A percentile compares a stretch with the other conserved stretches of the same genome.
phyloP scores from a whole-genome alignment of 2,888 invertebrate species.

The Stenotaenia linearis region DNA sequence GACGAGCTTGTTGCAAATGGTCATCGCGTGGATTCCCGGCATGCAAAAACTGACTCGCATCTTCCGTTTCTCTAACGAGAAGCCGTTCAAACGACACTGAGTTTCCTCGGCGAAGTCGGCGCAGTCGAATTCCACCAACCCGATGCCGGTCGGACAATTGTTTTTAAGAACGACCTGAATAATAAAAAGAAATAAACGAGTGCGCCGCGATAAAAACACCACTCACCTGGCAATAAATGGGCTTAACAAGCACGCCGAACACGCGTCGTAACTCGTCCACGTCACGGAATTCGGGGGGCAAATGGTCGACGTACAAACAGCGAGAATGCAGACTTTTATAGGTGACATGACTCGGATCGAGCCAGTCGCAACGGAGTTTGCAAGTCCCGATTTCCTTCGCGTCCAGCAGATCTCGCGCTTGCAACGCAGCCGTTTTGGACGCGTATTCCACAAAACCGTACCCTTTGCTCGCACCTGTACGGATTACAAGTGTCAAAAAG shows the following conservation, averaged over 20 bases:
- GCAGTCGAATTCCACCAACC: conserved; percentile 51
- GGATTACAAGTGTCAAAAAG: too few species aligned
- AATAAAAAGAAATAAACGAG: conserved; percentile 17
- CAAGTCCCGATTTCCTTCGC: conserved; percentile 47
- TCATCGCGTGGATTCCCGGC: conserved; percentile 53
- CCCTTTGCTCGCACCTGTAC: conserved; percentile 53
- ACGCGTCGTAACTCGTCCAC: conserved; percentile 51
- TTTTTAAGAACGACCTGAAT: conserved; percentile 52
- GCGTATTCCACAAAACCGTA: conserved; percentile 55
- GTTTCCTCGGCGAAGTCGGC: conserved; percentile 49
- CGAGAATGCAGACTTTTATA: conserved; percentile 52
- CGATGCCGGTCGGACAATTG: conserved; percentile 53
- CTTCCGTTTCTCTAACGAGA: conserved; percentile 46
- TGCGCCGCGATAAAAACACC: not conserved
- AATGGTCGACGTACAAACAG: conserved; percentile 52
- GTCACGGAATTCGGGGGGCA: conserved; percentile 53
- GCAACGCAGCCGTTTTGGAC: conserved; percentile 50
- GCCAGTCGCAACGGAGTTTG: conserved; percentile 52
- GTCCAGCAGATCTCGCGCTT: conserved; percentile 51
- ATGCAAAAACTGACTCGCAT: conserved; percentile 53
- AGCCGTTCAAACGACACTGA: conserved; percentile 45
- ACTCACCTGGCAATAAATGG: conserved; percentile 54
- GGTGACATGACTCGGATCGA: conserved; percentile 50
- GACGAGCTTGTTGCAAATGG: conserved; percentile 51
- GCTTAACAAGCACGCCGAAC: conserved; percentile 51